Evolutionary conservation across 1,140 invertebrate genomes (phyloP).

Genomic region (Drosophila teissieri): DNA sequence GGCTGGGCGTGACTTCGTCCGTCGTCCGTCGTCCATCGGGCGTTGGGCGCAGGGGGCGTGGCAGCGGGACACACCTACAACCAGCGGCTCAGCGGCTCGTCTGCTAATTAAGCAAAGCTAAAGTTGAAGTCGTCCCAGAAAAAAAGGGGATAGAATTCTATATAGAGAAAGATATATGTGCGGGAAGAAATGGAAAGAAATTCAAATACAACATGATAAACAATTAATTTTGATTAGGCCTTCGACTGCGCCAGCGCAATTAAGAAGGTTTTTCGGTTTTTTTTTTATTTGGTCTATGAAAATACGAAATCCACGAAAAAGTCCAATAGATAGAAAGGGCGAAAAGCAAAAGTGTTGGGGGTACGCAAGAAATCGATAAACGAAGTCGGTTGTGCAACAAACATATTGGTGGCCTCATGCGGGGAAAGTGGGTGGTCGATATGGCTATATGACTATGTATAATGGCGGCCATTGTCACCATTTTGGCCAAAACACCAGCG

Average conservation of each 20-base stretch:
- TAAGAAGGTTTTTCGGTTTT: slow-evolving; percentile 45
- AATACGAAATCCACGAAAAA: slow-evolving; percentile 9
- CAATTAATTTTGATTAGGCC: slow-evolving; percentile 82
- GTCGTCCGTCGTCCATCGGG: slow-evolving; percentile 1
- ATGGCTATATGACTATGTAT: slow-evolving; percentile 28
- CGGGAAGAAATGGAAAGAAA: slow-evolving; percentile 67
- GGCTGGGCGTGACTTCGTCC: slow-evolving; percentile 56
- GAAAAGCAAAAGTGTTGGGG: slow-evolving; percentile 69
- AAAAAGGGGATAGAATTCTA: slow-evolving; percentile 37
- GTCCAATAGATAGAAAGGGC: slow-evolving; percentile 5
- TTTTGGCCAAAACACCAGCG: slow-evolving; percentile 48
- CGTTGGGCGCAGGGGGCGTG: slow-evolving; percentile 22
- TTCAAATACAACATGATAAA: slow-evolving; percentile 83
- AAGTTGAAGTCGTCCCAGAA: slow-evolving; percentile 6
- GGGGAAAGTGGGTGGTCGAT: slow-evolving; percentile 27
- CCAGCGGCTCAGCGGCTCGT: slow-evolving; percentile 55
- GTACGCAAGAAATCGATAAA: slow-evolving; percentile 65
- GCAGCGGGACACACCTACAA: slow-evolving; percentile 65
- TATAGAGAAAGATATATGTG: slow-evolving; percentile 33
- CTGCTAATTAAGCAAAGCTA: slow-evolving; percentile 71
- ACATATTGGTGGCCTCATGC: slow-evolving; percentile 41
- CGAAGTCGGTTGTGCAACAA: slow-evolving; percentile 30
- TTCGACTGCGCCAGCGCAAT: slow-evolving; percentile 64
- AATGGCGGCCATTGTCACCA: slow-evolving; percentile 81
- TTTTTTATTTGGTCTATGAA: slow-evolving; percentile 17